Evolutionary conservation across 37 sponge, comb jelly and placozoan genomes (phyloP).

Genomic region (Cladorhizidae sp.): DNA sequence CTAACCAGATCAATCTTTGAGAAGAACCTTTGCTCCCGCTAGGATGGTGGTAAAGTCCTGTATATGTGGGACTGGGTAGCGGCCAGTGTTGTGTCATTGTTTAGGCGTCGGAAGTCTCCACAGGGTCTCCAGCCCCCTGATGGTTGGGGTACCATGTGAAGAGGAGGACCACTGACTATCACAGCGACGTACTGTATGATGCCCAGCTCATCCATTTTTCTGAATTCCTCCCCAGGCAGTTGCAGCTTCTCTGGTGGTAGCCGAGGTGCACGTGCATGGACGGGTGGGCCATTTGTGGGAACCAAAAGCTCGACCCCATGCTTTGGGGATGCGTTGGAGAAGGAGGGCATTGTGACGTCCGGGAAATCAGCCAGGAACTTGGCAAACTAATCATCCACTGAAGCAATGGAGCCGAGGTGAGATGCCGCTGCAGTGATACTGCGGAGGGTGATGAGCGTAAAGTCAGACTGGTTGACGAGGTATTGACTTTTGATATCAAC

Average conservation of each 20-base stretch:
- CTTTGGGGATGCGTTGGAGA: slow-evolving; percentile 18
- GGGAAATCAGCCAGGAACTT: slow-evolving; percentile 36
- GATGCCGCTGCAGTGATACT: not conserved
- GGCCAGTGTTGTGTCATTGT: slow-evolving; percentile 22
- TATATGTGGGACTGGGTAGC: slow-evolving; percentile 28
- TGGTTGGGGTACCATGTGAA: slow-evolving; percentile 59
- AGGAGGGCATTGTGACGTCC: slow-evolving; percentile 36
- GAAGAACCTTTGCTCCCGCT: slow-evolving; percentile 11
- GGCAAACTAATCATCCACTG: slow-evolving; percentile 12
- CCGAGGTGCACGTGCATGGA: slow-evolving; percentile 34
- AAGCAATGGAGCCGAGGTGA: slow-evolving; percentile 24
- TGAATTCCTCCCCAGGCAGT: slow-evolving; percentile 32
- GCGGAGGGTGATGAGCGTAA: no score
- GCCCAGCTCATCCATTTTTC: no score
- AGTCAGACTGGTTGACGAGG: slow-evolving; percentile 11
- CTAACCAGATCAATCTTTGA: slow-evolving; percentile 17
- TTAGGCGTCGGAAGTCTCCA: no score
- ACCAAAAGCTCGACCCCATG: slow-evolving; percentile 45
- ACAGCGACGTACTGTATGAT: no score
- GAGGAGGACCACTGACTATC: slow-evolving; percentile 43
- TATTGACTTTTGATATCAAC: slow-evolving; percentile 31
- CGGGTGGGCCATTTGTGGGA: slow-evolving; percentile 45
- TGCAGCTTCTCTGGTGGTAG: slow-evolving; percentile 34
- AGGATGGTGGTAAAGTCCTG: slow-evolving; percentile 18
- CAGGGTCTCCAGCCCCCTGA: slow-evolving; percentile 65